Conservation (phyloP, 1,140 invertebrate genomes). For the Aplysia californica region DNA sequence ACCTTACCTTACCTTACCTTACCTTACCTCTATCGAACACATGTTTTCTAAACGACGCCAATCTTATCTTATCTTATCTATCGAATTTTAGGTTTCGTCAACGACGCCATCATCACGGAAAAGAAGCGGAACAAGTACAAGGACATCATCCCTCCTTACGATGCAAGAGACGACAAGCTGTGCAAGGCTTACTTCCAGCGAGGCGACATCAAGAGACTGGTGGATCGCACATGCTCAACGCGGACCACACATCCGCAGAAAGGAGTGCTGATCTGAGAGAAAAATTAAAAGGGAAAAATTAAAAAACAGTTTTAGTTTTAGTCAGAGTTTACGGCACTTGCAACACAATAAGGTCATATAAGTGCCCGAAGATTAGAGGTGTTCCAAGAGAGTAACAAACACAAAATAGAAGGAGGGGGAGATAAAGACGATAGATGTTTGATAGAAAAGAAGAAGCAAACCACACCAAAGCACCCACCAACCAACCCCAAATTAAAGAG, state of each 20-base stretch:
- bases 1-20: neutral
- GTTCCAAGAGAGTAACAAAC: no score
- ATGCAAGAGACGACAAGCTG: conserved; percentile 42
- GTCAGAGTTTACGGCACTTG: no score
- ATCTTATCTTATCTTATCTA: neutral
- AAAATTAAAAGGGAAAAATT: neutral
- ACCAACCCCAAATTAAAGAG: neutral
- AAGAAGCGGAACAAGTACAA: conserved; percentile 50
- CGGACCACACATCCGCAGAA: conserved; percentile 4
- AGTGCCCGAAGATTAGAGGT: no score
- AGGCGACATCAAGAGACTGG: conserved; percentile 37
- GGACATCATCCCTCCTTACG: conserved; percentile 48
- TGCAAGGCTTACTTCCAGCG: conserved; percentile 39
- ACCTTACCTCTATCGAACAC: neutral
- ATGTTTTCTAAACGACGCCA: neutral
- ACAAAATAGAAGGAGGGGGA: no score
- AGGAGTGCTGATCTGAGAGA: no score
- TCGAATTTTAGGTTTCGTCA: conserved; percentile 34
- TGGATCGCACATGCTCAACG: conserved; percentile 33
- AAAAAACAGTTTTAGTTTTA: neutral
- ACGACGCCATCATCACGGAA: conserved; percentile 52
- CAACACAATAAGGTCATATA: no score
- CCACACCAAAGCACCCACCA: no score
- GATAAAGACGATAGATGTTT: neutral
- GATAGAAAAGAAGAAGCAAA: no score